phyloP scores from a whole-genome alignment of 2,888 invertebrate species.

The Omphaloscelis lunosa region DNA sequence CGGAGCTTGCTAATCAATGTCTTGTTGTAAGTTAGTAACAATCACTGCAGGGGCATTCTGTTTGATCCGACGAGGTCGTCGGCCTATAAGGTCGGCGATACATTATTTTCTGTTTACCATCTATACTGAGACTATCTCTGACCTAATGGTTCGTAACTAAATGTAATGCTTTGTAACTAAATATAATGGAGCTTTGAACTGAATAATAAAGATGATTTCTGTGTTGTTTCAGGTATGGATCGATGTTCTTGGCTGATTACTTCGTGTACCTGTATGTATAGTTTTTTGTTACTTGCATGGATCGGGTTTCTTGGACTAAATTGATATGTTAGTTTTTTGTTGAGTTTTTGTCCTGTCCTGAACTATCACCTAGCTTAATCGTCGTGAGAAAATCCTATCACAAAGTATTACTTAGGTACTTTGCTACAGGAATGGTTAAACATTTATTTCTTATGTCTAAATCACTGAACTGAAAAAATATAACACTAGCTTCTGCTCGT shows the following conservation, averaged over 20 bases:
- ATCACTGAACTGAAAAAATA: constrained; percentile 10
- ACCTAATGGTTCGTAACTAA: constrained; percentile 30
- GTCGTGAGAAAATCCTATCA: not conserved
- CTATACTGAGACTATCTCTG: constrained; percentile 27
- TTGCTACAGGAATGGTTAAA: not conserved
- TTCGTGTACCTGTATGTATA: not conserved
- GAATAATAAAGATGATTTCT: constrained; percentile 36
- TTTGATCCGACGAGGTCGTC: constrained; percentile 57
- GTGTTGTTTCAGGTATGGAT: constrained; percentile 56
- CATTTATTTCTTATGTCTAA: not conserved
- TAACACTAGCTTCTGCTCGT: too few species aligned
- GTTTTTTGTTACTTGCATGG: constrained; percentile 15
- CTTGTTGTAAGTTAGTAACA: constrained; percentile 28
- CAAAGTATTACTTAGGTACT: not conserved
- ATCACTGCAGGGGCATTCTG: constrained; percentile 44
- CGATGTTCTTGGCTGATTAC: constrained; percentile 23
- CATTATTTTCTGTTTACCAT: constrained; percentile 58
- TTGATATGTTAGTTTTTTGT: constrained; percentile 17
- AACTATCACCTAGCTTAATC: not conserved
- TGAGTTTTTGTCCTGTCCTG: not conserved
- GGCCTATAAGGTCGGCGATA: constrained; percentile 56
- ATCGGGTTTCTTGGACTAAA: constrained; percentile 19
- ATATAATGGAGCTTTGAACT: constrained; percentile 18
- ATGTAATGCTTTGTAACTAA: constrained; percentile 32
- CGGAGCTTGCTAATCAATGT: constrained; percentile 36